These are phyloP conservation scores for Ctenopoma kingsleyae DNA, from an alignment of 2,797 vertebrate species.

Conservation along the genomic window DNA sequence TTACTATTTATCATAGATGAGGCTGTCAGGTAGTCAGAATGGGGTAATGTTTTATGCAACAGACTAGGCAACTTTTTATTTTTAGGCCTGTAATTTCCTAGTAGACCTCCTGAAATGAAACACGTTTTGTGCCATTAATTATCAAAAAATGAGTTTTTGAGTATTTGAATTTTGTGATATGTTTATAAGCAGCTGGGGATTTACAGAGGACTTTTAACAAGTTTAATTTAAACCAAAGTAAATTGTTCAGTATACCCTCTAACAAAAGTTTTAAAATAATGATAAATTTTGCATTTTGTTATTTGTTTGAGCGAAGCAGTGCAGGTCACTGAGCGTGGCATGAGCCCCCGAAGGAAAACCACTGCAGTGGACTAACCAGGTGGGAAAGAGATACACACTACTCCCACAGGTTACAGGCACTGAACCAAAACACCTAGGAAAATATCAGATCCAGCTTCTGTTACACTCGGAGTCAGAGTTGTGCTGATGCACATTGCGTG, in stretches of 20 bases:
- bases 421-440: conserved; percentile 26
- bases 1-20: not conserved
- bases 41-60: not conserved
- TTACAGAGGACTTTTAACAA: not conserved
- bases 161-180: too few species aligned
- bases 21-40: too few species aligned
- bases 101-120: not conserved
- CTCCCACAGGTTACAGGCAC: conserved; percentile 43
- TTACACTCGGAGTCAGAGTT: not conserved
- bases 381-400: conserved; percentile 8
- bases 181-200: not conserved
- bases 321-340: conserved; percentile 47
- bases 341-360: conserved; percentile 19
- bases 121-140: not conserved
- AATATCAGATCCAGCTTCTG: conserved; percentile 20
- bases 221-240: too few species aligned
- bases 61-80: not conserved
- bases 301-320: conserved; percentile 18
- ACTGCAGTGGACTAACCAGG: conserved; percentile 10
- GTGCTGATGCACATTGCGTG: not conserved
- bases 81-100: not conserved
- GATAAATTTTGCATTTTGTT: not conserved
- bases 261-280: not conserved
- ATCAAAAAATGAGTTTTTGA: not conserved
- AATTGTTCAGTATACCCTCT: not conserved